These are phyloP conservation scores for Pachydiplax longipennis DNA, from an alignment of 2,888 invertebrate genomes.

Conservation along the genomic window DNA sequence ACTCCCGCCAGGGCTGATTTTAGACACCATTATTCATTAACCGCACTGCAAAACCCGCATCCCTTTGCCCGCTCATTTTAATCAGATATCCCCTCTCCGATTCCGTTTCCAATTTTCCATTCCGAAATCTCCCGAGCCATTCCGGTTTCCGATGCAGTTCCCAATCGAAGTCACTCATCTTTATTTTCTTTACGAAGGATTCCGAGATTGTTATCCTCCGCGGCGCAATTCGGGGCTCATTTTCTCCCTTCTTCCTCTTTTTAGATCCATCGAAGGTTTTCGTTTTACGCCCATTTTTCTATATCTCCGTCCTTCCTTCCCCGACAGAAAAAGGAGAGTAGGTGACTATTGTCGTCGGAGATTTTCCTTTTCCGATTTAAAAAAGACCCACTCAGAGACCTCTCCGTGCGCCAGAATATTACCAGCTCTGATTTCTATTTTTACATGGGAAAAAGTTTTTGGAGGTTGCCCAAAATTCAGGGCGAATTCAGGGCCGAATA, in stretches of 20 bases:
- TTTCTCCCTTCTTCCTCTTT: background rate
- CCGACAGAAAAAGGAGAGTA: background rate
- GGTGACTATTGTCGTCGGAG: background rate
- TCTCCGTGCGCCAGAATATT: background rate
- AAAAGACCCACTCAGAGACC: background rate
- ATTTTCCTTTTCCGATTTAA: background rate
- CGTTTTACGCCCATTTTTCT: background rate
- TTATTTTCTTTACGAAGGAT: background rate
- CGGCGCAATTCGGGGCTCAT: background rate
- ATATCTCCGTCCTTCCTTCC: background rate
- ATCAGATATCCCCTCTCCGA: background rate
- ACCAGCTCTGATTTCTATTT: background rate
- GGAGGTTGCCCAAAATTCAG: background rate
- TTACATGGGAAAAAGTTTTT: background rate
- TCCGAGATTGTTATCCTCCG: background rate
- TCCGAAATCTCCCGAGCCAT: background rate
- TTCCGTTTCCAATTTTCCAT: background rate
- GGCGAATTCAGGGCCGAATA: background rate
- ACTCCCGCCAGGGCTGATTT: no score
- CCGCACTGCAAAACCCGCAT: no score
- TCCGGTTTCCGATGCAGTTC: background rate
- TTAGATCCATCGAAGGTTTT: background rate
- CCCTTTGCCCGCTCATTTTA: no score
- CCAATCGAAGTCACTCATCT: background rate
- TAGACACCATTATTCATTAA: no score